Evolutionary conservation across 2,797 vertebrate species (phyloP).

Genomic region (Sciurus carolinensis): DNA sequence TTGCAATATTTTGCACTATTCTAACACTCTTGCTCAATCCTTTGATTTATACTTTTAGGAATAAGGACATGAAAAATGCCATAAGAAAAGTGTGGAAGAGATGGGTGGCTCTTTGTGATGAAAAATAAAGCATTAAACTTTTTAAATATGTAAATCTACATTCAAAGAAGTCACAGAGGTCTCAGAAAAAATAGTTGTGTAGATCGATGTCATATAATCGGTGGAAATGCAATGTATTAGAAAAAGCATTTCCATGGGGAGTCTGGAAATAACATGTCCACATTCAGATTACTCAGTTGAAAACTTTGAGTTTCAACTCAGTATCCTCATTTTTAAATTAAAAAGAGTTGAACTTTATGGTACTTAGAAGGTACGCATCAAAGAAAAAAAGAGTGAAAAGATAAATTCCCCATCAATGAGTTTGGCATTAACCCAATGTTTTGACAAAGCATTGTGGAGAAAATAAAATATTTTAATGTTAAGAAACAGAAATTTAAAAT

Average conservation of each 20-base stretch:
- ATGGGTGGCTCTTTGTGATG: background rate
- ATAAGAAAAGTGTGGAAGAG: conserved; percentile 25
- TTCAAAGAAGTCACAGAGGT: background rate
- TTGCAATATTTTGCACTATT: conserved; percentile 55
- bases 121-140: background rate
- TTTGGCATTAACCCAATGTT: background rate
- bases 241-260: background rate
- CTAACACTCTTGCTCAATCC: conserved; percentile 62
- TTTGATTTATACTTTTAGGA: conserved; percentile 65
- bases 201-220: background rate
- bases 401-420: background rate
- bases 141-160: background rate
- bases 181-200: background rate
- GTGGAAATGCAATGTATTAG: background rate
- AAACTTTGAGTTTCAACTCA: background rate
- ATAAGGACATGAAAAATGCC: conserved; percentile 57
- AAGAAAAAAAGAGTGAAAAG: too few species aligned
- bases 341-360: background rate
- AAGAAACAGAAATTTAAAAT: too few species aligned
- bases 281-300: background rate
- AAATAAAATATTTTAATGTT: too few species aligned
- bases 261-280: background rate
- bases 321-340: background rate
- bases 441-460: background rate
- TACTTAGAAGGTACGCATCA: background rate